Base-by-base conservation (phyloP, 2,797 vertebrate genomes). In the Thripadectes ignobilis region DNA sequence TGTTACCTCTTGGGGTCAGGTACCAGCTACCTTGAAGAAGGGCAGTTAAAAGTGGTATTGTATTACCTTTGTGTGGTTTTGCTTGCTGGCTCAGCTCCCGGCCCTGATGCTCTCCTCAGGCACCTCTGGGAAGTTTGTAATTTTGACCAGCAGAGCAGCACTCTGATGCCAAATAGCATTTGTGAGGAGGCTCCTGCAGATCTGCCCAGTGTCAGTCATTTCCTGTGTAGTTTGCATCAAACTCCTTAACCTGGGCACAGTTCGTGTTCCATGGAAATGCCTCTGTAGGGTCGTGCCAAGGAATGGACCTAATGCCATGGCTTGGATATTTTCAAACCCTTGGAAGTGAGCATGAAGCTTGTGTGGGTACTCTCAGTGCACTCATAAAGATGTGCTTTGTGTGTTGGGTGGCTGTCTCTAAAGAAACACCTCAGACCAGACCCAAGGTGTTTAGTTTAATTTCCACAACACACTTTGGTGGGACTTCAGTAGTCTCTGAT, bases 101-200 rank as follows among this genome's bases (percentile, higher is more conserved):
- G 8, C 19, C 2, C 1, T 1, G 0, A 1, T 73, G 57, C 20
- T 76, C 57, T 45, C 1, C 1, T 80, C 24, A 59, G 65, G n/a
- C 15, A 22, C 11, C 14, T 41, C 43, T 69, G 63, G 3, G 8
- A 41, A 17, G 51, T 63, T 38, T 66, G 34, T 62, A 22, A 46
- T 32, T 32, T 74, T 13, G 32, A 1, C 30, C 23, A 18, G 12
- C 36, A 75, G 38, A 72, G 66, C 30, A 46, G 15, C 11, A 1
- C 55, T 71, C 7, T 72, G 30, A 8, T 19, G 46, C 13, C 26
- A 78, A 5, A 7, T 34, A 62, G 7, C 10, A 7, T 34, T 63
- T 61, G 38, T 68, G 67, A 77, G 62, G 46, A 62, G 8, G 13
- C 16, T 41, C 30, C 73, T 8, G 16, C 12, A 26, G 48, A 32